These are phyloP conservation scores for Dasyurus viverrinus DNA, from an alignment of 2,113 vertebrate species.

Conservation along the genomic window DNA sequence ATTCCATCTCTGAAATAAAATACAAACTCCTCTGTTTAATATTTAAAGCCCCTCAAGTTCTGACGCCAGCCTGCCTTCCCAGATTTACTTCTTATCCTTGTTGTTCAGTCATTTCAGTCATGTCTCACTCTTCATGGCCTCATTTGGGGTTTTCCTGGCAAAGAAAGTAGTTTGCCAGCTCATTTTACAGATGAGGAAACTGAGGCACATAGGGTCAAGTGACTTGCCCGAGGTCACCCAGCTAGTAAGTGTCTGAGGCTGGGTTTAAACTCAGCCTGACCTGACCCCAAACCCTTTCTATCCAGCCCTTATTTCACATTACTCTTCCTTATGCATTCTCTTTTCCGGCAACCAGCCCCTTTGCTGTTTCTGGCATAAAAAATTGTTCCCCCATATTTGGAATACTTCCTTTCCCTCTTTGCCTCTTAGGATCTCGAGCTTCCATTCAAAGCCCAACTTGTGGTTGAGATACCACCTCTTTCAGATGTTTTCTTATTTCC, in stretches of 20 bases:
- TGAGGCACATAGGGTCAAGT: neutral
- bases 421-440: neutral
- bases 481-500: neutral
- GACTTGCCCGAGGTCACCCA: neutral
- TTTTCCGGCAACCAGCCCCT: neutral
- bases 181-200: neutral
- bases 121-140: neutral
- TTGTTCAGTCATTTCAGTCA: neutral
- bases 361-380: neutral
- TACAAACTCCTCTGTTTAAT: neutral
- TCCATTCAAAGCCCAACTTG: neutral
- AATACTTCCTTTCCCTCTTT: neutral
- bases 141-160: neutral
- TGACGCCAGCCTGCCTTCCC: neutral
- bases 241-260: neutral
- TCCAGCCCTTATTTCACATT: neutral
- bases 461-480: neutral
- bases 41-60: neutral
- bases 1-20: neutral
- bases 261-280: neutral
- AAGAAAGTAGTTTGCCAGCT: neutral
- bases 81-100: neutral
- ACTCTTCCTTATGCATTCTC: neutral
- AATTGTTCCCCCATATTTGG: neutral
- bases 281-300: neutral